Percentiles rank a stretch among this genome's conserved stretches.
phyloP scores from a whole-genome alignment of 1,140 invertebrate species.

The Trissolcus basalis region DNA sequence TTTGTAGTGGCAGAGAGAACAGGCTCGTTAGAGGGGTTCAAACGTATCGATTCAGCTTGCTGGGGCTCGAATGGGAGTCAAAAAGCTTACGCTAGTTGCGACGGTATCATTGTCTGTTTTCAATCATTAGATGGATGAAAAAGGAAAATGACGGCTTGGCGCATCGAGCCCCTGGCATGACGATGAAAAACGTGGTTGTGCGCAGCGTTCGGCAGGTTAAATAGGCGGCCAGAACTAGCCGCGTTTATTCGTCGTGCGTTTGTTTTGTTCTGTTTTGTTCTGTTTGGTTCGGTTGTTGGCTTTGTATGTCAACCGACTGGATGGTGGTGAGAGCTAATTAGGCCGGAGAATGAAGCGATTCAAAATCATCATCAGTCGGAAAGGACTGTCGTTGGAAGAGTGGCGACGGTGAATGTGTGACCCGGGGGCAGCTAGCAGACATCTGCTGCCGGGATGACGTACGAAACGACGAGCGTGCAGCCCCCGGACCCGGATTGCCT shows the following conservation, averaged over 20 bases:
- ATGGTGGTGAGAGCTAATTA: conserved; percentile 19
- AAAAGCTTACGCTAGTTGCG: neutral
- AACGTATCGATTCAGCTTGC: too few relatives aligned
- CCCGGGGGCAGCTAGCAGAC: conserved; percentile 79
- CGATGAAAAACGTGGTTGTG: too few relatives aligned
- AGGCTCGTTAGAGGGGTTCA: too few relatives aligned
- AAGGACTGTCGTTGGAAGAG: conserved; percentile 48
- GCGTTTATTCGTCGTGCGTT: too few relatives aligned
- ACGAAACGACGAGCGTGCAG: conserved; percentile 78
- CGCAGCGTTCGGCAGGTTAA: too few relatives aligned
- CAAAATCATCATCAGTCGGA: conserved; percentile 57
- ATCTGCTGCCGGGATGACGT: conserved; percentile 79
- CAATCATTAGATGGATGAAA: too few relatives aligned
- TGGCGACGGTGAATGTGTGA: conserved; percentile 77
- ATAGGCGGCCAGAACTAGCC: neutral
- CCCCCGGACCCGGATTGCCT: conserved; percentile 85
- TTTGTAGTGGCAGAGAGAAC: neutral
- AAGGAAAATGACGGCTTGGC: too few relatives aligned
- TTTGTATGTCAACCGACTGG: conserved; percentile 16
- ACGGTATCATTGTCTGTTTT: too few relatives aligned
- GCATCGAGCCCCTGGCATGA: too few relatives aligned
- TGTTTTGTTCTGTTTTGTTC: conserved; percentile 19
- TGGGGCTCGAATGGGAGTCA: too few relatives aligned
- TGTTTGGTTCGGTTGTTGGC: conserved; percentile 21
- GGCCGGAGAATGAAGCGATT: conserved; percentile 72